Percentiles rank a stretch among this genome's conserved stretches.
These are phyloP conservation scores for Cladopsammia gracilis DNA, from an alignment of 64 coral and sea anemone genomes.

Conservation along the genomic window DNA sequence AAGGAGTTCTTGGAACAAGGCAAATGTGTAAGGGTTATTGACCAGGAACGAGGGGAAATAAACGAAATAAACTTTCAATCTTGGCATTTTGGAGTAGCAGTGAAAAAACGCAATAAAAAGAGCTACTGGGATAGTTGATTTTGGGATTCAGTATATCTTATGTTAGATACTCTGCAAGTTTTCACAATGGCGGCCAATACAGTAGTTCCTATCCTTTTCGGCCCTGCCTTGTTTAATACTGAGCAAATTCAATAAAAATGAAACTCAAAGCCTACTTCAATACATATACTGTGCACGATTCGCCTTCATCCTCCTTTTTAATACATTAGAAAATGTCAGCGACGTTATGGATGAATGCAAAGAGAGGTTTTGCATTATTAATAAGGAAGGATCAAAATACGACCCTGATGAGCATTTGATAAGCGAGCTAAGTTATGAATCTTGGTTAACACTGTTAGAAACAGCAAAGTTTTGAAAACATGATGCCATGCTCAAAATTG, in stretches of 20 bases:
- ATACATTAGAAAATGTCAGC: not conserved
- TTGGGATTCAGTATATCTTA: constrained; percentile 16
- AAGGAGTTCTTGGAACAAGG: too few species aligned
- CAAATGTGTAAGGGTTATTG: too few species aligned
- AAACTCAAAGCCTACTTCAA: not conserved
- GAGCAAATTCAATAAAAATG: constrained; percentile 15
- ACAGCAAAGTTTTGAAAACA: constrained; percentile 34
- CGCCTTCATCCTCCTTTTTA: constrained; percentile 16
- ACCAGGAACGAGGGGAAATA: too few species aligned
- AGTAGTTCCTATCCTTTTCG: not conserved
- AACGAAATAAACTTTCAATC: not conserved
- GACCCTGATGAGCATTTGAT: constrained; percentile 28
- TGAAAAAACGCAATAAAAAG: not conserved
- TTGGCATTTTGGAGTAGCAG: not conserved
- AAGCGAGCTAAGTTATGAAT: constrained; percentile 37
- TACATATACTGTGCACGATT: not conserved
- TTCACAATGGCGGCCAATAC: not conserved
- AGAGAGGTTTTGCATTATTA: constrained; percentile 12
- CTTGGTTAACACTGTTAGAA: constrained; percentile 34
- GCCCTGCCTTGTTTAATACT: not conserved
- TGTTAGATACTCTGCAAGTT: not conserved
- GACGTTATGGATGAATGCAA: not conserved
- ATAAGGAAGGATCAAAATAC: not conserved
- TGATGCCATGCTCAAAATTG: constrained; percentile 3
- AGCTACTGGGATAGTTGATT: not conserved